phyloP scores from a whole-genome alignment of 1,140 invertebrate species.

The Camponotus pennsylvanicus region DNA sequence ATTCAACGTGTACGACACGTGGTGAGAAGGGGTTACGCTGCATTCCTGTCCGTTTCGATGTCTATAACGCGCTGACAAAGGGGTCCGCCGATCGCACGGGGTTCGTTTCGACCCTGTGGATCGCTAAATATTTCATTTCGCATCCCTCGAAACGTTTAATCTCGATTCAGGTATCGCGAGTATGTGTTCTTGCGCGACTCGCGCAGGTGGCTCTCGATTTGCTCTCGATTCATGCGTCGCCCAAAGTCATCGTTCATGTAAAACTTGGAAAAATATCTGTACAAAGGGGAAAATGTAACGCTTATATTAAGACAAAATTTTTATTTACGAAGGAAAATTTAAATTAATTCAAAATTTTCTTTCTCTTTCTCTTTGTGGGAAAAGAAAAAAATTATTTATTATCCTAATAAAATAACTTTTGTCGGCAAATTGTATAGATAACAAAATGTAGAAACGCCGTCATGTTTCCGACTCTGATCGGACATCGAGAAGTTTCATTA shows the following conservation, averaged over 20 bases:
- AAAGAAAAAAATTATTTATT: background rate
- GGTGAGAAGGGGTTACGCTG: slow-evolving; percentile 68
- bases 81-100: slow-evolving; percentile 31
- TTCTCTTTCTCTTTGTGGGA: background rate
- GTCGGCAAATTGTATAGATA: background rate
- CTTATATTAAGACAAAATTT: background rate
- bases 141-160: slow-evolving; percentile 82
- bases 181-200: slow-evolving; percentile 39
- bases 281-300: too few relatives aligned
- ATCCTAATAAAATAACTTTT: slow-evolving; percentile 9
- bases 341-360: background rate
- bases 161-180: slow-evolving; percentile 81
- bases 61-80: slow-evolving; percentile 73
- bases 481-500: slow-evolving; percentile 72
- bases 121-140: slow-evolving; percentile 85
- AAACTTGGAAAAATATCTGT: background rate
- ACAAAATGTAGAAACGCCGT: slow-evolving; percentile 42
- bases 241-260: background rate
- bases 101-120: slow-evolving; percentile 72
- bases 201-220: slow-evolving; percentile 39
- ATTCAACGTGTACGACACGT: slow-evolving; percentile 57
- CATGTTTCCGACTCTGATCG: slow-evolving; percentile 37
- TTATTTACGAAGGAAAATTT: background rate
- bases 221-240: background rate
- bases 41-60: slow-evolving; percentile 72